Percentiles rank a stretch among this genome's conserved stretches.
Evolutionary conservation across 2,888 invertebrate species (phyloP).

Genomic region (Drosophila paracracens): DNA sequence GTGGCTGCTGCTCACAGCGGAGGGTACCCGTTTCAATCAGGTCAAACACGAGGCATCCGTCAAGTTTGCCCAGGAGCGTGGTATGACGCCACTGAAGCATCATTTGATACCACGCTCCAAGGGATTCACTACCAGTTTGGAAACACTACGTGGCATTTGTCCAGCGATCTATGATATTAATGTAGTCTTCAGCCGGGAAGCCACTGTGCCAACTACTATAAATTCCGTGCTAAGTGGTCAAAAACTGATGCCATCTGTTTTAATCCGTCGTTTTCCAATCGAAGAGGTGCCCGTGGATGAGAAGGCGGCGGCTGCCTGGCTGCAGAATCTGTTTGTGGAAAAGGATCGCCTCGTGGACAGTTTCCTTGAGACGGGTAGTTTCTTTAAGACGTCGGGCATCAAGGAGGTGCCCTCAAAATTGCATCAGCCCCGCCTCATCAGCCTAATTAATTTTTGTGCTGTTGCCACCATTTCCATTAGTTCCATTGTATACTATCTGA

Average conservation of each 20-base stretch:
- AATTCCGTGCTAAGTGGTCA: slow-evolving; percentile 91
- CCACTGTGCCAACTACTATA: slow-evolving; percentile 87
- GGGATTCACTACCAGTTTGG: slow-evolving; percentile 95
- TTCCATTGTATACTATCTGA: slow-evolving; percentile 44
- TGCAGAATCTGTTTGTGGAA: slow-evolving; percentile 92
- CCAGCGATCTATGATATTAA: slow-evolving; percentile 94
- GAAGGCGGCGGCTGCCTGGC: slow-evolving; percentile 91
- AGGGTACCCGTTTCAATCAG: slow-evolving; percentile 96
- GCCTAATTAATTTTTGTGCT: slow-evolving; percentile 89
- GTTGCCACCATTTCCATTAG: slow-evolving; percentile 86
- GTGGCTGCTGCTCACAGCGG: slow-evolving; percentile 95
- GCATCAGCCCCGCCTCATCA: slow-evolving; percentile 87
- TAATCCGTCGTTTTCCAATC: slow-evolving; percentile 92
- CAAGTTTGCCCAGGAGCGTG: slow-evolving; percentile 94
- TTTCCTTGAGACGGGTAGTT: slow-evolving; percentile 88
- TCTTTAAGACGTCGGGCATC: slow-evolving; percentile 91
- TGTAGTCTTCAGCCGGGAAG: slow-evolving; percentile 89
- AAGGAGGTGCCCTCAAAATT: slow-evolving; percentile 87
- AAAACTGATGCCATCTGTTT: slow-evolving; percentile 90
- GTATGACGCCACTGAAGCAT: slow-evolving; percentile 93
- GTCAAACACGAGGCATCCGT: slow-evolving; percentile 94
- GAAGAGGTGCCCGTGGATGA: slow-evolving; percentile 91
- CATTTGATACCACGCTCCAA: slow-evolving; percentile 97
- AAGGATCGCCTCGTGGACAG: slow-evolving; percentile 88
- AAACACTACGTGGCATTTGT: slow-evolving; percentile 91